Evolutionary conservation across 2,113 vertebrate genomes (phyloP).

Genomic region (Callochromis pleurospilus): DNA sequence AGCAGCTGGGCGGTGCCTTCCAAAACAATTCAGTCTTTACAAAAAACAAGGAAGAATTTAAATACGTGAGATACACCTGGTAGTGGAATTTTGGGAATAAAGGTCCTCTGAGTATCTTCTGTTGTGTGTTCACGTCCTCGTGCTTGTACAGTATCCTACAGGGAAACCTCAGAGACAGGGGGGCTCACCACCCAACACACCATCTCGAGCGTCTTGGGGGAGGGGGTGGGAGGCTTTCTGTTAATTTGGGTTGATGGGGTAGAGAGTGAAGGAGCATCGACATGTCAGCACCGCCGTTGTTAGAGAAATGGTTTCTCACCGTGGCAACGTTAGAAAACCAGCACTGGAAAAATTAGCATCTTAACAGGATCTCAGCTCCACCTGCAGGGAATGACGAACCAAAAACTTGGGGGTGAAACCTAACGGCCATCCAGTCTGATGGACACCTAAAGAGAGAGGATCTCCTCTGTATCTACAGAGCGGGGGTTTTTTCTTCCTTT

Average conservation of each 20-base stretch:
- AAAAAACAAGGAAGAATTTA: not conserved
- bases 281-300: not conserved
- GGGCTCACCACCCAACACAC: not conserved
- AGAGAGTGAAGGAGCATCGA: not conserved
- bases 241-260: not conserved
- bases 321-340: not conserved
- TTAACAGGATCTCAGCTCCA: not conserved
- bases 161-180: not conserved
- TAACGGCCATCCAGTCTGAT: not conserved
- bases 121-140: not conserved
- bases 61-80: not conserved
- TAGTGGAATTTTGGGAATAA: not conserved
- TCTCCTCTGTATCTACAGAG: not conserved
- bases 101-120: not conserved
- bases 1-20: not conserved
- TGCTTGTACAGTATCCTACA: not conserved
- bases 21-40: not conserved
- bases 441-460: not conserved
- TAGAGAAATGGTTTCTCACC: not conserved
- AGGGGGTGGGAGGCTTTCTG: not conserved
- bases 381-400: constrained; percentile 15
- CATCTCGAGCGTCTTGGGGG: not conserved
- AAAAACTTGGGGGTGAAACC: not conserved
- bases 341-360: constrained; percentile 21
- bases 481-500: not conserved